Percentiles rank a stretch among this genome's conserved stretches.
Conservation (phyloP, 2,888 invertebrate species). For the Lasius fuliginosus region DNA sequence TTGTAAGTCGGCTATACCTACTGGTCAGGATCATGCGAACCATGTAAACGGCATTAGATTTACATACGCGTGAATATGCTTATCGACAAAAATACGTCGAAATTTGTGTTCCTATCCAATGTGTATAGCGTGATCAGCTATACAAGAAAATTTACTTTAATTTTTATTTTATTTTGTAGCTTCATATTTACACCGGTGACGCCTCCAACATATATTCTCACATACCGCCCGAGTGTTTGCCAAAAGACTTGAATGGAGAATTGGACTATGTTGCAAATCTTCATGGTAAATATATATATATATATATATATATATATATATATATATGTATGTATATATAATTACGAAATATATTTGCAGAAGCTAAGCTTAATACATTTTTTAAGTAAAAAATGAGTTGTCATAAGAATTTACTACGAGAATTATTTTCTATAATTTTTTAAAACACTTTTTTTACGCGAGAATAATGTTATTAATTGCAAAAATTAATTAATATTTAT, state of each 20-base stretch:
- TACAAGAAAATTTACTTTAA: slow-evolving; percentile 1
- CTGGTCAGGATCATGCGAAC: background rate
- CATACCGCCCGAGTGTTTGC: slow-evolving; percentile 88
- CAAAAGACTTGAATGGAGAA: slow-evolving; percentile 89
- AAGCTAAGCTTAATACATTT: background rate
- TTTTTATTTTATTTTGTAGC: slow-evolving; percentile 84
- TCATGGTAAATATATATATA: slow-evolving; percentile 73
- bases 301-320: background rate
- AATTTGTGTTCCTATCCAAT: background rate
- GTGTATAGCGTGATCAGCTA: too few relatives aligned
- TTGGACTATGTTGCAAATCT: slow-evolving; percentile 81
- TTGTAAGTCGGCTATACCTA: background rate
- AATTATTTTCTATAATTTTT: background rate
- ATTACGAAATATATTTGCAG: background rate
- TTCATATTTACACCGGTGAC: slow-evolving; percentile 89
- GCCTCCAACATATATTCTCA: slow-evolving; percentile 87
- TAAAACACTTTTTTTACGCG: background rate
- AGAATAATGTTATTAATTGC: background rate
- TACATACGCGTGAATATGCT: background rate
- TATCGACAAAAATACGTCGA: background rate
- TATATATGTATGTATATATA: background rate
- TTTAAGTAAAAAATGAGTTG: background rate
- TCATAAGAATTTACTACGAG: background rate
- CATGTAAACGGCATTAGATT: background rate
- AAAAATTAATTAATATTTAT: slow-evolving; percentile 35